Conservation (phyloP, 2,797 vertebrate genomes). For the Pristis pectinata region DNA sequence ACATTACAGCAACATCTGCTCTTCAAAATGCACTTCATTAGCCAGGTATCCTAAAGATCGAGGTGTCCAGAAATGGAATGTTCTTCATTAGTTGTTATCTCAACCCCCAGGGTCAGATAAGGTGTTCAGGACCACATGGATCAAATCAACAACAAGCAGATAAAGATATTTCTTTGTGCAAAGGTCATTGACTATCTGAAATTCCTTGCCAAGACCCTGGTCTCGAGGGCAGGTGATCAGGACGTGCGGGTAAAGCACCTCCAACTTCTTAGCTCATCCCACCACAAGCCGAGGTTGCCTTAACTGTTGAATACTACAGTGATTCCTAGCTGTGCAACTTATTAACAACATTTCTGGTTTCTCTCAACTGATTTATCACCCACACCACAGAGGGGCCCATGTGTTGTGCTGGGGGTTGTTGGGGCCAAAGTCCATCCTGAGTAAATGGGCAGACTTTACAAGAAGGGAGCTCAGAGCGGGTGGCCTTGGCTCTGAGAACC, state of each 20-base stretch:
- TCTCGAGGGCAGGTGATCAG: neutral
- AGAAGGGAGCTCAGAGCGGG: neutral
- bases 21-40: neutral
- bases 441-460: neutral
- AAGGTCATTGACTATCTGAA: neutral
- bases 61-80: neutral
- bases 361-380: neutral
- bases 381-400: no score
- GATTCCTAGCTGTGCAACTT: neutral
- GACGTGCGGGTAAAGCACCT: neutral
- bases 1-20: neutral
- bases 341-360: neutral
- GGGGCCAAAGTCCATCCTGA: no score
- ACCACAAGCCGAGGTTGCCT: neutral
- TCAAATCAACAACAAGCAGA: neutral
- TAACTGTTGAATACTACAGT: no score
- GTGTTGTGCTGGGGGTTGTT: neutral
- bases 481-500: neutral
- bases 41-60: neutral
- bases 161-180: neutral
- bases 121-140: neutral
- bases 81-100: neutral
- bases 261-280: neutral
- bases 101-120: neutral
- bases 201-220: neutral